phyloP scores from a whole-genome alignment of 2,888 invertebrate genomes.

The Criorhina ranunculi region DNA sequence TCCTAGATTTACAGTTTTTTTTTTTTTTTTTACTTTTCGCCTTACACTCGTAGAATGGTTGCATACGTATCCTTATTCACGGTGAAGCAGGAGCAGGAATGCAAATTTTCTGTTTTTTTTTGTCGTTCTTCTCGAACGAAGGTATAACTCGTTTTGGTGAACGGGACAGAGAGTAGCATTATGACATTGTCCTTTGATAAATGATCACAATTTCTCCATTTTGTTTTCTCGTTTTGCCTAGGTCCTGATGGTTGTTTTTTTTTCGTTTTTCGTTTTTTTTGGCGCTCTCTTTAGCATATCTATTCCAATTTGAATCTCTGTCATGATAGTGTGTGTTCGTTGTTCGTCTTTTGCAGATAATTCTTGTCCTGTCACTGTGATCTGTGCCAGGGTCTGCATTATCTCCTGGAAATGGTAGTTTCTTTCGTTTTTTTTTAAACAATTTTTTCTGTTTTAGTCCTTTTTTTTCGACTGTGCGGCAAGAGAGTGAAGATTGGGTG shows the following conservation, averaged over 20 bases:
- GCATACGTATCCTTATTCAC: conserved; percentile 46
- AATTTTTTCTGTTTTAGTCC: conserved; percentile 43
- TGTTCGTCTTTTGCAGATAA: conserved; percentile 75
- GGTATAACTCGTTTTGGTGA: conserved; percentile 37
- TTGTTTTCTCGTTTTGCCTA: conserved; percentile 36
- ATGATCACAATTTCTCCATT: conserved; percentile 75
- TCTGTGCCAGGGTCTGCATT: conserved; percentile 69
- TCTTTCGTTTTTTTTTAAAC: conserved; percentile 29
- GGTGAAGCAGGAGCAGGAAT: conserved; percentile 31
- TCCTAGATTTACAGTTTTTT: conserved; percentile 10
- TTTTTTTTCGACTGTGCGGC: background rate
- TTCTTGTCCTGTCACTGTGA: conserved; percentile 76
- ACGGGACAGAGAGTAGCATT: conserved; percentile 55
- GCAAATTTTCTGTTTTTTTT: conserved; percentile 56
- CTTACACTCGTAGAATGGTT: conserved; percentile 25
- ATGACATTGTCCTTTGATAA: conserved; percentile 77
- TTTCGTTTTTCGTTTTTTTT: conserved; percentile 3
- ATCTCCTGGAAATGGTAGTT: conserved; percentile 62
- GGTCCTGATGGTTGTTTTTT: conserved; percentile 14
- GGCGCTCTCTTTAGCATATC: conserved; percentile 53
- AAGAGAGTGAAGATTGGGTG: conserved; percentile 48
- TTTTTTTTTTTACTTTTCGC: conserved; percentile 21
- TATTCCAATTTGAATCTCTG: conserved; percentile 75
- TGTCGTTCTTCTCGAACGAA: background rate
- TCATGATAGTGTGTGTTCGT: conserved; percentile 73